These are phyloP conservation scores for Rhinogobio ventralis DNA, from an alignment of 2,797 vertebrate species.

Conservation along the genomic window DNA sequence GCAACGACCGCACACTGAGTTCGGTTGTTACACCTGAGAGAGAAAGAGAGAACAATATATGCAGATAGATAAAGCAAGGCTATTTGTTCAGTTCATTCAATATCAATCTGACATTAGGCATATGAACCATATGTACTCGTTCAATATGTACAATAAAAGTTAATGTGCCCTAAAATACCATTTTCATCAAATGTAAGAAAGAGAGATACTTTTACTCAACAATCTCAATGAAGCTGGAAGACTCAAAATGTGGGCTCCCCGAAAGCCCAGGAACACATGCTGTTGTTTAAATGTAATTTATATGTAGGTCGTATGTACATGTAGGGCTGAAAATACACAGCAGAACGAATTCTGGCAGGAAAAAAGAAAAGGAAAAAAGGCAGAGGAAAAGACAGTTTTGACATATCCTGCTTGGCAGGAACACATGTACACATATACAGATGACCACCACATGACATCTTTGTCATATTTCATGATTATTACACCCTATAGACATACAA, in stretches of 20 bases:
- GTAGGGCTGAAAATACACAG: conserved; percentile 21
- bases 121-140: conserved; percentile 24
- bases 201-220: conserved; percentile 37
- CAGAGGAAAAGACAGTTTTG: conserved; percentile 19
- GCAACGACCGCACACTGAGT: conserved; percentile 97
- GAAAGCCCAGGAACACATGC: conserved; percentile 23
- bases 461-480: conserved; percentile 45
- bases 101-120: conserved; percentile 33
- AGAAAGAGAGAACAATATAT: conserved; percentile 50
- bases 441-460: conserved; percentile 35
- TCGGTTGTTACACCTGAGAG: conserved; percentile 93
- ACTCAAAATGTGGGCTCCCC: conserved; percentile 15
- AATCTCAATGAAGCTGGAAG: conserved; percentile 32
- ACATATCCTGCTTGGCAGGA: conserved; percentile 30
- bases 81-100: conserved; percentile 35
- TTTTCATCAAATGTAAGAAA: conserved; percentile 37
- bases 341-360: not conserved
- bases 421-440: conserved; percentile 28
- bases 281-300: conserved; percentile 36
- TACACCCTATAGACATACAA: conserved; percentile 20
- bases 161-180: conserved; percentile 37
- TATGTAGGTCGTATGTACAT: conserved; percentile 40
- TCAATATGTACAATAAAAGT: conserved; percentile 43
- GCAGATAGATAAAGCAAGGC: conserved; percentile 60
- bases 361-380: not conserved